phyloP scores from a whole-genome alignment of 2,888 invertebrate genomes.

The Caenorhabditis virilis region DNA sequence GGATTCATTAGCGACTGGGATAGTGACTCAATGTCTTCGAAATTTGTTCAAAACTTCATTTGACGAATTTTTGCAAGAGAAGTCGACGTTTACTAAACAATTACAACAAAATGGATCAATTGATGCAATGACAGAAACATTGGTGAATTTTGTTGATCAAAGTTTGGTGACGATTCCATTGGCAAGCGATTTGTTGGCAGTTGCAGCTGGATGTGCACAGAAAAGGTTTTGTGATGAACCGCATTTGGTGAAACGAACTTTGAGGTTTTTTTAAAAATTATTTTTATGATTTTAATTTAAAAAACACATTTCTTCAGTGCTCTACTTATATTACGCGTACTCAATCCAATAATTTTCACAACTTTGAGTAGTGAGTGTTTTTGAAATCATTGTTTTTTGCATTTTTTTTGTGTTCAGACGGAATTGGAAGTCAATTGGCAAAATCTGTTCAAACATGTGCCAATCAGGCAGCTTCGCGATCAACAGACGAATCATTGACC shows the following conservation, averaged over 20 bases:
- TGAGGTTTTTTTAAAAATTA: conserved; percentile 5
- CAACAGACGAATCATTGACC: conserved; percentile 7
- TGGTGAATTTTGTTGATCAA: conserved; percentile 33
- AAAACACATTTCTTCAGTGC: conserved; percentile 12
- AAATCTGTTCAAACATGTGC: conserved; percentile 38
- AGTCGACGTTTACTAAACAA: conserved; percentile 13
- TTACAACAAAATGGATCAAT: conserved; percentile 2
- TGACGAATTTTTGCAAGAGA: conserved; percentile 31
- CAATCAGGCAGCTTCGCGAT: conserved; percentile 30
- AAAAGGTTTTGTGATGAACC: conserved; percentile 18
- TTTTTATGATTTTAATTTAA: neutral
- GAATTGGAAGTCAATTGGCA: conserved; percentile 33
- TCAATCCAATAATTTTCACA: conserved; percentile 35
- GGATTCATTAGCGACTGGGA: conserved; percentile 42
- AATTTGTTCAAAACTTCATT: conserved; percentile 32
- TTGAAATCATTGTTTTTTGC: neutral
- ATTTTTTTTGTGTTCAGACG: conserved; percentile 1
- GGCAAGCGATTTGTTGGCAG: conserved; percentile 13
- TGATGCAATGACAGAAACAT: conserved; percentile 11
- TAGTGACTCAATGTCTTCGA: conserved; percentile 39
- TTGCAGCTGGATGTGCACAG: conserved; percentile 24
- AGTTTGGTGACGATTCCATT: conserved; percentile 20
- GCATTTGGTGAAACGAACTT: conserved; percentile 27
- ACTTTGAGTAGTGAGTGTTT: conserved; percentile 9
- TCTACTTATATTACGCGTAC: conserved; percentile 26